A percentile compares a stretch with the other conserved stretches of the same genome.
phyloP scores from a whole-genome alignment of 2,113 vertebrate species.

The Antigone vipio region DNA sequence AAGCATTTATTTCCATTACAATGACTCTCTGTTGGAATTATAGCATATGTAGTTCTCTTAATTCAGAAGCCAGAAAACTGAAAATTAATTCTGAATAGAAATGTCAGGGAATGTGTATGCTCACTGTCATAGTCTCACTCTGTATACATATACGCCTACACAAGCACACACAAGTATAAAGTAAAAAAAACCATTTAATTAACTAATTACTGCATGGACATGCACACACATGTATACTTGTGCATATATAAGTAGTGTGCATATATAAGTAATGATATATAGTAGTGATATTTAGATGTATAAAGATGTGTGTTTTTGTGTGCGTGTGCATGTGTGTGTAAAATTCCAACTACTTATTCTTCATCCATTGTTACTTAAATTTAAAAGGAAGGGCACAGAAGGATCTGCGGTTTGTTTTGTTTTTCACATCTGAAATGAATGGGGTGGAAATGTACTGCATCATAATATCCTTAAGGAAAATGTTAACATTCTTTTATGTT shows the following conservation, averaged over 20 bases:
- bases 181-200: not conserved
- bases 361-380: not conserved
- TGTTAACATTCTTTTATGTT: not conserved
- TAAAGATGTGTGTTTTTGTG: not conserved
- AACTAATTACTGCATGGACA: not conserved
- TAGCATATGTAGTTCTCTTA: not conserved
- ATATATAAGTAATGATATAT: not conserved
- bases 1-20: not conserved
- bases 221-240: rapidly evolving
- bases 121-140: not conserved
- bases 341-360: not conserved
- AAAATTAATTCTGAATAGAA: not conserved
- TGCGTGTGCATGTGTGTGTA: not conserved
- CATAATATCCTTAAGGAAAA: not conserved
- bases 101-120: not conserved
- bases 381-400: not conserved
- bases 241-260: not conserved
- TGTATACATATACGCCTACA: not conserved
- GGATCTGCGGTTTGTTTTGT: not conserved
- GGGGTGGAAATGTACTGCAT: not conserved
- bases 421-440: not conserved
- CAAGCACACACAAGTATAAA: not conserved
- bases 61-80: constrained; percentile 2
- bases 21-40: not conserved
- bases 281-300: not conserved